Conservation (phyloP, 2,113 vertebrate species). For the Chelonoidis abingdonii region DNA sequence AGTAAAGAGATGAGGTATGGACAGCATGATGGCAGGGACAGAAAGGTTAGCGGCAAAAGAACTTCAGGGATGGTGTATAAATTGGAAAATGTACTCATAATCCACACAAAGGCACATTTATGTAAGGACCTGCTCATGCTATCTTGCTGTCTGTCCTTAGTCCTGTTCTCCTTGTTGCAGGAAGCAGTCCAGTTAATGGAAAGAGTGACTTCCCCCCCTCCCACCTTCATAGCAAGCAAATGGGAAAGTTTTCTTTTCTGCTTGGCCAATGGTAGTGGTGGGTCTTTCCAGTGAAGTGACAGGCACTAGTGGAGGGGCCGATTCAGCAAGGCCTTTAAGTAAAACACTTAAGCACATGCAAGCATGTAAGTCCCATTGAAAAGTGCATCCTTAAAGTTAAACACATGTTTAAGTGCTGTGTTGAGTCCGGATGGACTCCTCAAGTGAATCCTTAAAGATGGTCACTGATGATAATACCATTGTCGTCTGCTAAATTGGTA, state of each 20-base stretch:
- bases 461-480: neutral
- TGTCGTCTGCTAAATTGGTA: neutral
- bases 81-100: neutral
- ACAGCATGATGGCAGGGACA: neutral
- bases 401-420: neutral
- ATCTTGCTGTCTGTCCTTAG: neutral
- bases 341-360: rapidly evolving
- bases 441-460: neutral
- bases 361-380: neutral
- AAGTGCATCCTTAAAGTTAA: neutral
- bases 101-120: neutral
- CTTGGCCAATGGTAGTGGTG: neutral
- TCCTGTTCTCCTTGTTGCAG: neutral
- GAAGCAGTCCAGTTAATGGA: neutral
- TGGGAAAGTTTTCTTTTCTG: neutral
- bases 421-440: neutral
- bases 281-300: neutral
- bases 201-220: neutral
- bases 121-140: neutral
- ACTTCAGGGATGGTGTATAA: neutral
- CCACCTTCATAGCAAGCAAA: neutral
- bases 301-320: neutral
- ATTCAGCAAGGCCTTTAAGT: neutral
- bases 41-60: neutral
- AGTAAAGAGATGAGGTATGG: neutral